Conservation (phyloP, 2,113 vertebrate genomes). For the Sapajus apella region DNA sequence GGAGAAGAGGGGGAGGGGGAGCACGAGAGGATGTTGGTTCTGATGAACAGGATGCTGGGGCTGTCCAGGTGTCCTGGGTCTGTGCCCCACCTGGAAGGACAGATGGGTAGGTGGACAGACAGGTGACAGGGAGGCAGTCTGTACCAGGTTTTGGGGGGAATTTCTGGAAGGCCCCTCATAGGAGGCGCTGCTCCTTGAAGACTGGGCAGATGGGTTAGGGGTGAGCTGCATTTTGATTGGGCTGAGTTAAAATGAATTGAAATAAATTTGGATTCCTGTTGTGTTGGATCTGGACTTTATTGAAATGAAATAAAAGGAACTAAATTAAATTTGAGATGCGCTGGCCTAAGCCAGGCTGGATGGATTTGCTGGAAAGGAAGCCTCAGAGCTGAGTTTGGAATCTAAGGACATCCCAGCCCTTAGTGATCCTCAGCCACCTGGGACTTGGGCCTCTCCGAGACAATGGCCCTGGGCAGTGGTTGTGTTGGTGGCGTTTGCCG, state of each 20-base stretch:
- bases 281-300: not conserved
- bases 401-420: not conserved
- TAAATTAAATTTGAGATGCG: not conserved
- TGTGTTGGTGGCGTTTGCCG: accelerated
- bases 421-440: accelerated
- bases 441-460: not conserved
- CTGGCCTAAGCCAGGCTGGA: too few species aligned
- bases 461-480: accelerated
- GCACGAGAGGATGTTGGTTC: too few species aligned
- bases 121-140: not conserved
- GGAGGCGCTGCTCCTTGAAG: not conserved
- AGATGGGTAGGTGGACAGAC: too few species aligned
- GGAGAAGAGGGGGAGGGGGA: too few species aligned
- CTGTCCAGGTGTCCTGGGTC: too few species aligned
- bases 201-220: not conserved
- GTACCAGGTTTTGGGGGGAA: not conserved
- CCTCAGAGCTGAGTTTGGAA: not conserved
- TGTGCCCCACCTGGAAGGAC: too few species aligned
- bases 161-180: accelerated
- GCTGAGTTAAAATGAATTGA: not conserved
- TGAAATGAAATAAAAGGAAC: not conserved
- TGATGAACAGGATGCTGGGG: too few species aligned
- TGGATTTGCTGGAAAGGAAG: not conserved
- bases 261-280: not conserved
- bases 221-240: not conserved